phyloP scores from a whole-genome alignment of 2,888 invertebrate genomes.

The Dinocampus coccinellae region DNA sequence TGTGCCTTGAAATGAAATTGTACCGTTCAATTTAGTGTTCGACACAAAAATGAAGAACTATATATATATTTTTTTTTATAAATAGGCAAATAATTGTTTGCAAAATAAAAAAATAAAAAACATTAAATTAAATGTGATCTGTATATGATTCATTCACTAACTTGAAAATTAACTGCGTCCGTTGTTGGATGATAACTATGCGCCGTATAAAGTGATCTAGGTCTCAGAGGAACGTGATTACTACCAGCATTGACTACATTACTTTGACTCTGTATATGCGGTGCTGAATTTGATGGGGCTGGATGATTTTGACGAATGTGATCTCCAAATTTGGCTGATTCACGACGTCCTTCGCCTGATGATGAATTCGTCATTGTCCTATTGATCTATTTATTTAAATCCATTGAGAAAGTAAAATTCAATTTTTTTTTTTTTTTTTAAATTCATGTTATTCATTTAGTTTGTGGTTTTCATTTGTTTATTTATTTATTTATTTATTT shows the following conservation, averaged over 20 bases:
- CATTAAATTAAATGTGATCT: not conserved
- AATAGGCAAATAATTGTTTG: not conserved
- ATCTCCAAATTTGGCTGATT: slow-evolving; percentile 15
- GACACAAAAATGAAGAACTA: too few relatives aligned
- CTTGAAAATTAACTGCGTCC: slow-evolving; percentile 59
- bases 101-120: not conserved
- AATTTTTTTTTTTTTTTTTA: not conserved
- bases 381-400: slow-evolving; percentile 39
- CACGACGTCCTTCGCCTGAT: slow-evolving; percentile 24
- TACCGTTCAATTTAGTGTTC: too few relatives aligned
- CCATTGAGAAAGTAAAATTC: not conserved
- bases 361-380: slow-evolving; percentile 44
- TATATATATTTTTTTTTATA: not conserved
- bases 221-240: slow-evolving; percentile 68
- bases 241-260: not conserved
- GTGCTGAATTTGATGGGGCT: slow-evolving; percentile 39
- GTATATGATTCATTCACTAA: slow-evolving; percentile 39
- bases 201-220: slow-evolving; percentile 78
- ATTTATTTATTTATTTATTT: too few relatives aligned
- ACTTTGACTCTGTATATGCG: slow-evolving; percentile 32
- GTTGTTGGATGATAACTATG: slow-evolving; percentile 72
- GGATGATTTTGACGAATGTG: slow-evolving; percentile 30
- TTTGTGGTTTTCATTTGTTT: too few relatives aligned
- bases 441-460: not conserved
- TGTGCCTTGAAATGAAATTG: too few relatives aligned